Conservation (phyloP, 2,113 vertebrate genomes). For the Pollimyrus isidori region DNA sequence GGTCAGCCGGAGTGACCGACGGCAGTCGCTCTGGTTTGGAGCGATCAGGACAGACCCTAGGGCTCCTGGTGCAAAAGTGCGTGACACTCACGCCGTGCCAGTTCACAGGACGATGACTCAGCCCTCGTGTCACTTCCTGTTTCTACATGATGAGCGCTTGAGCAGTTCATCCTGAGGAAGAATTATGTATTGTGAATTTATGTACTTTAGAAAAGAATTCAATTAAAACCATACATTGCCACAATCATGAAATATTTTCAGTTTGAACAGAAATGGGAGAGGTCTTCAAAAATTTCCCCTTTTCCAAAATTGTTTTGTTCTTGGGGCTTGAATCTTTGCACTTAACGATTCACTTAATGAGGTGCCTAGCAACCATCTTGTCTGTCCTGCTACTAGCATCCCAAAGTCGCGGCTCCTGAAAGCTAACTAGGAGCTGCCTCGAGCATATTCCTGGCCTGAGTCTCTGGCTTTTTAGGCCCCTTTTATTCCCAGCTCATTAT, state of each 20-base stretch:
- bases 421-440: not conserved
- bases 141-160: not conserved
- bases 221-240: not conserved
- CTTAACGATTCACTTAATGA: not conserved
- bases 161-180: not conserved
- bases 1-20: not conserved
- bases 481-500: not conserved
- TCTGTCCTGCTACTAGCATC: not conserved
- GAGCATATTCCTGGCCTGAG: not conserved
- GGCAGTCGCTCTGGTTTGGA: no score
- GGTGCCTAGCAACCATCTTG: no score
- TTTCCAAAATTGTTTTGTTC: not conserved
- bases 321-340: not conserved
- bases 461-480: not conserved
- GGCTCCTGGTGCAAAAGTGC: not conserved
- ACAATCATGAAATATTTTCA: not conserved
- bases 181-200: not conserved
- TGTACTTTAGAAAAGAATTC: not conserved
- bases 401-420: not conserved
- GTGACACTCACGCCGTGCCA: not conserved
- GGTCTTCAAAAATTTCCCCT: not conserved
- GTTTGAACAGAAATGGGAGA: not conserved
- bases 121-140: not conserved
- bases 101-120: not conserved
- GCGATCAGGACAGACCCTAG: not conserved